These are phyloP conservation scores for Prenolepis imparis DNA, from an alignment of 2,888 invertebrate genomes.

Conservation along the genomic window DNA sequence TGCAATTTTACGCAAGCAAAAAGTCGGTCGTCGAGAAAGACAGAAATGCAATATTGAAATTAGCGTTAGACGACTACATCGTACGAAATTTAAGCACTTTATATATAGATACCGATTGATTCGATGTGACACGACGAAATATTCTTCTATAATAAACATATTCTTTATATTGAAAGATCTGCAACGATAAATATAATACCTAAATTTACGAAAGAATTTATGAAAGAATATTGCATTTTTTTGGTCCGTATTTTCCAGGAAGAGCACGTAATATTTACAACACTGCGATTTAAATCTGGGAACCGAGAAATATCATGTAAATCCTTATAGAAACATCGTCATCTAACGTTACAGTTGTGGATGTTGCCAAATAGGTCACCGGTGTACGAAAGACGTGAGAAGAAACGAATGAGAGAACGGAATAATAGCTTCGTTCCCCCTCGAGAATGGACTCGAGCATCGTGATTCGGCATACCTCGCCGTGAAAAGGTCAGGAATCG, in stretches of 20 bases:
- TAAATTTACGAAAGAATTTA: neutral
- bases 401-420: constrained; percentile 69
- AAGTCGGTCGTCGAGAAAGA: constrained; percentile 33
- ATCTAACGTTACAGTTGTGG: constrained; percentile 51
- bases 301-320: constrained; percentile 48
- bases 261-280: neutral
- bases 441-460: constrained; percentile 65
- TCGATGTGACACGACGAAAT: neutral
- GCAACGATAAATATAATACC: neutral
- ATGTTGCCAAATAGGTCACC: constrained; percentile 75
- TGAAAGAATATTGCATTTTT: constrained; percentile 3
- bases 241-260: neutral
- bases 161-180: neutral
- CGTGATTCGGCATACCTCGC: constrained; percentile 65
- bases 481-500: constrained; percentile 69
- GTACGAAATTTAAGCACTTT: neutral
- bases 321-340: constrained; percentile 46
- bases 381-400: constrained; percentile 75
- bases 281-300: constrained; percentile 36
- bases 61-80: neutral
- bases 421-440: constrained; percentile 65
- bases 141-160: neutral
- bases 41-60: constrained; percentile 40
- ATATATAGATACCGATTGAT: neutral
- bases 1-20: constrained; percentile 52